Conservation (phyloP, 2,888 invertebrate genomes). For the Macrosiphum euphorbiae region DNA sequence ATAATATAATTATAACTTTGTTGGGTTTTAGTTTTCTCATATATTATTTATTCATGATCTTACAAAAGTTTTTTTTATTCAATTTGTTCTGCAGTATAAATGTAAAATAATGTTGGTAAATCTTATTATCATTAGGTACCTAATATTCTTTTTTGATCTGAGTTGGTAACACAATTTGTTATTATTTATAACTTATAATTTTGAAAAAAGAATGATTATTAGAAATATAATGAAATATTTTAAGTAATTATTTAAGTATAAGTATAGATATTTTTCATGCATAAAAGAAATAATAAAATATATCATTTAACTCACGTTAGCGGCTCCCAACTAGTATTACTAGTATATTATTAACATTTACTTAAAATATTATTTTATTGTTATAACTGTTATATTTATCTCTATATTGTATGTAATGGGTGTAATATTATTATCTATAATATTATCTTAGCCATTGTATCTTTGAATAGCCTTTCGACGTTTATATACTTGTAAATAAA, state of each 20-base stretch:
- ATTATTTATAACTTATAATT: not conserved
- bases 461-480: no score
- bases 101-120: not conserved
- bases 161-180: not conserved
- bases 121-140: not conserved
- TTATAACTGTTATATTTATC: no score
- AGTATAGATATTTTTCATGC: not conserved
- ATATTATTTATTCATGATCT: constrained; percentile 2
- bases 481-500: no score
- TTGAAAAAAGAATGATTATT: no score
- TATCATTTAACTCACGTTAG: no score
- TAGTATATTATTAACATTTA: no score
- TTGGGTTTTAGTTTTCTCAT: not conserved
- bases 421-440: no score
- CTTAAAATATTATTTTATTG: no score
- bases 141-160: not conserved
- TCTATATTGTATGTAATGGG: no score
- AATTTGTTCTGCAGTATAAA: not conserved
- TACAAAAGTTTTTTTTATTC: not conserved
- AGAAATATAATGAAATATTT: not conserved
- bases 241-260: not conserved
- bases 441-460: no score
- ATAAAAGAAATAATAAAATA: no score
- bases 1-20: constrained; percentile 7
- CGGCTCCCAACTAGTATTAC: no score